Evolutionary conservation across 2,113 vertebrate genomes (phyloP), one percentile per base, ranked within the genome.

Genomic region (Aptenodytes patagonicus): DNA sequence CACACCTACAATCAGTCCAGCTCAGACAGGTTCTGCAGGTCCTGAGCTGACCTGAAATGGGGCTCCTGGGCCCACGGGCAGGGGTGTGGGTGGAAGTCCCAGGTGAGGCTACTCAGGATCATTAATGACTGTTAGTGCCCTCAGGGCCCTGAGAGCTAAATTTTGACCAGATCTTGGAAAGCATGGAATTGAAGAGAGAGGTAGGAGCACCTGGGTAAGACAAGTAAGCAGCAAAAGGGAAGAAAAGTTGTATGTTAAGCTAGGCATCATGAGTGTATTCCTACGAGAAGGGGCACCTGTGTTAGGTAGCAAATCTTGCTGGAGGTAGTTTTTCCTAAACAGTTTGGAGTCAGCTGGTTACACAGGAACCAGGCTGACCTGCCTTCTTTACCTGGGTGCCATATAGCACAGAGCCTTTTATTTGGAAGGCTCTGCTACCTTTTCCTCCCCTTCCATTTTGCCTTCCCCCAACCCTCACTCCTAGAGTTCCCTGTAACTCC

Each of bases 1-100:
- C 71, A 72, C 66, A 76, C 17, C 19, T 72, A 19, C 13, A 3
- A 42, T 55, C 61, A 93, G 68, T 79, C 90, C 90, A 90, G 94
- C 75, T 93, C 92, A 93, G 75, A 83, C 96, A 95, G 85, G 94
- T 95, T 88, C 90, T 94, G 29, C 52, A 55, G 24, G 54, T 76
- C 90, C 49, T 57, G 44, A 68, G 18, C 31, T 90, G 94, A 93
- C 92, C 88, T 88, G 44, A 78, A 89, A 46, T 32, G 32, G 5
- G 7, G 34, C 42, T 93, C 12, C 29, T 29, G 21, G 38, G 32
- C 7, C 26, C 17, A 5, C 1, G 6, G 49, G 38, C 55, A 70
- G 49, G 3, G 2, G 0, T 42, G 17, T 51, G 40, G 12, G 6
- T 61, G 7, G 11, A 52, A 31, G 21, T 73, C 9, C 14, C 24